phyloP scores from a whole-genome alignment of 2,113 vertebrate species.

The Oncorhynchus kisutch region DNA sequence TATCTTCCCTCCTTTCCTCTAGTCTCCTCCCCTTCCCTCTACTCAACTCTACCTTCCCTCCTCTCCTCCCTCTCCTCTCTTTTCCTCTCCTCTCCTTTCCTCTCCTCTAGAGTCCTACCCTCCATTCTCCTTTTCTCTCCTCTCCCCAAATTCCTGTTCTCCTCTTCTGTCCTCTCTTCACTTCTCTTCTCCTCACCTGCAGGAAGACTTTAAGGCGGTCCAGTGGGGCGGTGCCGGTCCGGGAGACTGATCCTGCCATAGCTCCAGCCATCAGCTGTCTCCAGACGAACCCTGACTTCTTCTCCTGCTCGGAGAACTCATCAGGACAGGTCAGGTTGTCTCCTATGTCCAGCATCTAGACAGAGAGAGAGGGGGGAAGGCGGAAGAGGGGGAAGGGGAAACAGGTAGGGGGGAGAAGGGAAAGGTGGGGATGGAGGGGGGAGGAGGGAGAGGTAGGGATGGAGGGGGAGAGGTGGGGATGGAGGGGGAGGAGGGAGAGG shows the following conservation, averaged over 20 bases:
- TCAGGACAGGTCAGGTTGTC: slow-evolving; percentile 85
- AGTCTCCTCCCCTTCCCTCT: too few relatives aligned
- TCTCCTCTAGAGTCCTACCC: too few relatives aligned
- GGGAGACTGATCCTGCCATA: slow-evolving; percentile 82
- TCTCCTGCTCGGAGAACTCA: slow-evolving; percentile 86
- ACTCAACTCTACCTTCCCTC: too few relatives aligned
- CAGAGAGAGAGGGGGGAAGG: neutral
- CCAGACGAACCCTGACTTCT: slow-evolving; percentile 84
- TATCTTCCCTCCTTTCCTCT: too few relatives aligned
- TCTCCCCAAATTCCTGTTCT: too few relatives aligned
- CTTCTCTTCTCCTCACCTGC: slow-evolving; percentile 72
- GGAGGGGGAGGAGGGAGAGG: too few relatives aligned
- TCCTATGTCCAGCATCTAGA: slow-evolving; percentile 86
- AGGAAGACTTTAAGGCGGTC: slow-evolving; percentile 90
- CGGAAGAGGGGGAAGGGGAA: neutral
- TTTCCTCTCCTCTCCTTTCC: neutral
- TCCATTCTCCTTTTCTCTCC: too few relatives aligned
- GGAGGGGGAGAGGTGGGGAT: neutral
- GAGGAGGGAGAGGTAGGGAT: too few relatives aligned
- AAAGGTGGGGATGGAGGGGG: too few relatives aligned
- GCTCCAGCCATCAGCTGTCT: slow-evolving; percentile 86
- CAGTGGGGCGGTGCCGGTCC: slow-evolving; percentile 85
- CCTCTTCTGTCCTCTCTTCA: neutral
- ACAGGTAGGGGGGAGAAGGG: neutral
- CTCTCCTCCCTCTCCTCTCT: too few relatives aligned